Conservation (phyloP, 2,888 invertebrate species). For the Microdon myrmicae region DNA sequence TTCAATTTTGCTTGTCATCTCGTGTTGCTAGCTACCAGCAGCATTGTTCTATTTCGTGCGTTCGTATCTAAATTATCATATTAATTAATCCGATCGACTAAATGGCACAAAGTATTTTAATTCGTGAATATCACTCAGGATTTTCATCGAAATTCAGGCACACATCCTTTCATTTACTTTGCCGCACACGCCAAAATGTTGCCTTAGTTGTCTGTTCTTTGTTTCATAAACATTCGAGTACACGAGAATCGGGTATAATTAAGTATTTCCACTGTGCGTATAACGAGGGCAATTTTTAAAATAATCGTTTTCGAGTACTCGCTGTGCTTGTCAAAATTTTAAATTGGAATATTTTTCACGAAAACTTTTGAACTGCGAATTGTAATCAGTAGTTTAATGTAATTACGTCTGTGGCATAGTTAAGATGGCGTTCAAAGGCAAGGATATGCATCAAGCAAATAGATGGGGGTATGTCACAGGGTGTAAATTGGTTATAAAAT, state of each 20-base stretch:
- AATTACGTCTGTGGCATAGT: constrained; percentile 17
- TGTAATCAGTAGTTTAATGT: too few species aligned
- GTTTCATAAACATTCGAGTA: constrained; percentile 33
- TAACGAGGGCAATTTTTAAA: too few species aligned
- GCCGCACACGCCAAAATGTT: constrained; percentile 32
- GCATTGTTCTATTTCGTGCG: constrained; percentile 1
- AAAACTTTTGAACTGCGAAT: too few species aligned
- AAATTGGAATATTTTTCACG: too few species aligned
- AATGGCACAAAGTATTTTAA: neutral
- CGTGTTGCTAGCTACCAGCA: too few species aligned
- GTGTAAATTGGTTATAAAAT: constrained; percentile 1
- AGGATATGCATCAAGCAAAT: constrained; percentile 26
- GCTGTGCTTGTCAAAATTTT: too few species aligned
- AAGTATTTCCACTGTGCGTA: constrained; percentile 24
- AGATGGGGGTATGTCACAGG: constrained; percentile 27
- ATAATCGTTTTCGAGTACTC: too few species aligned
- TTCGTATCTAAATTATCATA: constrained; percentile 7
- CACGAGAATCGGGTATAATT: too few species aligned
- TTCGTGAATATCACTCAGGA: neutral
- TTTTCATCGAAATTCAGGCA: neutral
- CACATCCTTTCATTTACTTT: neutral
- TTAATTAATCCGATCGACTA: constrained; percentile 6
- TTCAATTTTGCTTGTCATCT: constrained; percentile 56
- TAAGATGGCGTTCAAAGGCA: constrained; percentile 48
- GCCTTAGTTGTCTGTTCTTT: constrained; percentile 26